A percentile compares a stretch with the other conserved stretches of the same genome.
These are phyloP conservation scores for Poeciliopsis presidionis DNA, from an alignment of 2,797 vertebrate species.

Conservation along the genomic window DNA sequence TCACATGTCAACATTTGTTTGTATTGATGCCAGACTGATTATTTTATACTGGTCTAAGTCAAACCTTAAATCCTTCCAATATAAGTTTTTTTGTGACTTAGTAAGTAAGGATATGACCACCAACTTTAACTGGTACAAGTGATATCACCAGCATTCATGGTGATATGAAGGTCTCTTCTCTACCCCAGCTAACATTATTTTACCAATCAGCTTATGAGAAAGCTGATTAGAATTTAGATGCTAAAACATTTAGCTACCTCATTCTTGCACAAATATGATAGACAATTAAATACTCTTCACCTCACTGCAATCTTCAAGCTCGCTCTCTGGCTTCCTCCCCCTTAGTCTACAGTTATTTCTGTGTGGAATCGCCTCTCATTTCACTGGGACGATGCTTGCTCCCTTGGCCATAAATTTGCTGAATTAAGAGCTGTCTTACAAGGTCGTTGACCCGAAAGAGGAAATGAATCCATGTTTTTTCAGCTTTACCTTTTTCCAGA, in stretches of 20 bases:
- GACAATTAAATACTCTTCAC: background rate
- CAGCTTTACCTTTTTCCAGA: constrained; percentile 16
- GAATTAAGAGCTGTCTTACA: constrained; percentile 16
- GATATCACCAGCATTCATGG: too few relatives aligned
- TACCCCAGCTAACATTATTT: too few relatives aligned
- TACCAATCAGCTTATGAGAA: too few relatives aligned
- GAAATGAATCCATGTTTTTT: constrained; percentile 43
- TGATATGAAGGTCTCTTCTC: too few relatives aligned
- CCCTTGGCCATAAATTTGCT: constrained; percentile 25
- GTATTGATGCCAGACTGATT: background rate
- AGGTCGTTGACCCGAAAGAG: constrained; percentile 39
- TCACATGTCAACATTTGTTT: background rate
- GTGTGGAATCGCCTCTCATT: background rate
- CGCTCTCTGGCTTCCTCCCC: background rate
- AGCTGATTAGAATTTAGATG: background rate
- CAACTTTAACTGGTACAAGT: background rate
- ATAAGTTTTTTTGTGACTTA: background rate
- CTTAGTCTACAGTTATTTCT: background rate
- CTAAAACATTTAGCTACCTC: background rate
- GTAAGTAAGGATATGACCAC: background rate
- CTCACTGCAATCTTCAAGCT: background rate
- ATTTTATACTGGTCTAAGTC: background rate
- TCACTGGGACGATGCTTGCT: constrained; percentile 1
- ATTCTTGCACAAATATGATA: background rate
- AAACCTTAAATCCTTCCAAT: background rate